Evolutionary conservation across 2,888 invertebrate species (phyloP), one percentile per base, ranked within the genome.

Genomic region (Cylloceria caligata): DNA sequence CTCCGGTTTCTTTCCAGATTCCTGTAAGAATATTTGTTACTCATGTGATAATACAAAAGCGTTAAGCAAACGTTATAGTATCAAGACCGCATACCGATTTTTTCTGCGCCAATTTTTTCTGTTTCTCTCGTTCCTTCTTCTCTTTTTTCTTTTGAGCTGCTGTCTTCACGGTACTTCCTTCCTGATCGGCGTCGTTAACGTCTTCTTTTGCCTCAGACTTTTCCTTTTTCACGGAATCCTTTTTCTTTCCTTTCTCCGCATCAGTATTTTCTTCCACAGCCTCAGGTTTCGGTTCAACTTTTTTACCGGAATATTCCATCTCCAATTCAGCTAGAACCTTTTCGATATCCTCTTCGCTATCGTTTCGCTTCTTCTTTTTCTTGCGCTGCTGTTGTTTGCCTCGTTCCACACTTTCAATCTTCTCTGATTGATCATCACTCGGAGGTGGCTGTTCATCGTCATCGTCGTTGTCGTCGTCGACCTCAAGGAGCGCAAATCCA

Each of bases 101-200:
- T 89, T 96, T 96, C 47, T 95, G 95, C 79, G 96, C 96, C 86
- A 94, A 93, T 86, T 96, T 96, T 89, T 97, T 97, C 86, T 95
- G 95, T 87, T 95, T 96, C 88, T 96, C 96, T 16, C 96, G 94
- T 92, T 97, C 97, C 88, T 97, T 97, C 88, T 97, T 98, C 88
- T 97, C 97, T 89, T 97, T 97, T 89, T 97, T 97, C 93, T 98
- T 98, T 90, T 97, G 97, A 1, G 97, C 97, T 3, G 97, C 96
- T 13, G 96, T 95, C 93, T 97, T 97, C 13, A 97, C 94, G 0
- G 96, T 95, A 42, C 93, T 90, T 19, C 93, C 92, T 82, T 95
- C 95, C 57, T 92, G 93, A 30, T 86, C 81, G 5, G 24, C 72
- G 30, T 72, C 75, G 21, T 72, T 72, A 5, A 7, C 52, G 36